Conservation (phyloP, 2,797 vertebrate species). For the Danio jaintianensis region DNA sequence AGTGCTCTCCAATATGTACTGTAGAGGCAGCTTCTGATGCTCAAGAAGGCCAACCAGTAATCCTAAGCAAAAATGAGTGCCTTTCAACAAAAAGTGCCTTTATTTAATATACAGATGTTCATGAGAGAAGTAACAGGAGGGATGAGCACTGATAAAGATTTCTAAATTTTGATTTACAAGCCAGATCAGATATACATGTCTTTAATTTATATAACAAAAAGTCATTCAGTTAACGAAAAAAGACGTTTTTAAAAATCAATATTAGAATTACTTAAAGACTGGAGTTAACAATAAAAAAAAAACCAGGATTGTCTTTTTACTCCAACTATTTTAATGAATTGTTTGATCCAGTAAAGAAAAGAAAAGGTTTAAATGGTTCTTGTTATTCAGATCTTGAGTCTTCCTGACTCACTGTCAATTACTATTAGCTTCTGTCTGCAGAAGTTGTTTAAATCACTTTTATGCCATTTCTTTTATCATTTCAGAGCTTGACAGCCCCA, state of each 20-base stretch:
- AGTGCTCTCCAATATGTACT: constrained; percentile 11
- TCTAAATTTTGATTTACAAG: not conserved
- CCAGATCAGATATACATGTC: not conserved
- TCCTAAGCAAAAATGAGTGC: not conserved
- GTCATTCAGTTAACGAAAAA: not conserved
- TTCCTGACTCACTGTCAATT: not conserved
- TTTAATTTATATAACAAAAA: not conserved
- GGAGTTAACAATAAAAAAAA: too few relatives aligned
- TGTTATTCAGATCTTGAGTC: not conserved
- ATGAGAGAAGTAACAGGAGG: not conserved
- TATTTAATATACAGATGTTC: not conserved
- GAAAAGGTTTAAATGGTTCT: not conserved
- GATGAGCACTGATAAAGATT: not conserved
- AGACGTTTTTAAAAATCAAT: not conserved
- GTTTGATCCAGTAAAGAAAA: not conserved
- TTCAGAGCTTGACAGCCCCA: constrained; percentile 18
- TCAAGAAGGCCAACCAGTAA: constrained; percentile 3
- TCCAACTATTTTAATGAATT: not conserved
- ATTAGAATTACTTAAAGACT: not conserved
- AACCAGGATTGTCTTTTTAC: not conserved
- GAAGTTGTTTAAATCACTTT: not conserved
- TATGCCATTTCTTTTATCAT: not conserved
- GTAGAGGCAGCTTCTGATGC: not conserved
- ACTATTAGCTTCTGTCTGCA: not conserved
- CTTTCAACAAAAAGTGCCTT: not conserved